Percentiles rank a stretch among this genome's conserved stretches.
phyloP scores from a whole-genome alignment of 64 coral and sea anemone species.

The Montipora capricornis region DNA sequence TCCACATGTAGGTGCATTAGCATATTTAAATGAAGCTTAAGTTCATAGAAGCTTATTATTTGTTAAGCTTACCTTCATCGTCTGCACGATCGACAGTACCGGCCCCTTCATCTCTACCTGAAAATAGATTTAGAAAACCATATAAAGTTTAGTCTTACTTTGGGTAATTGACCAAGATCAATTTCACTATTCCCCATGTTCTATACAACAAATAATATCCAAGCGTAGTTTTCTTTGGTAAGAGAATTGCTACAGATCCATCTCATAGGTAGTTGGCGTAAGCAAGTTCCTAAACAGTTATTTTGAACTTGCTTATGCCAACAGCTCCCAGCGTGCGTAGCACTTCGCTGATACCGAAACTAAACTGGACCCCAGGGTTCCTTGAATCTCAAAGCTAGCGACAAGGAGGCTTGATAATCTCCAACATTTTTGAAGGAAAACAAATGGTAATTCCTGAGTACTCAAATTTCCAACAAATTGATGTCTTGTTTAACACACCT shows the following conservation, averaged over 20 bases:
- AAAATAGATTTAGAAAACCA: background rate
- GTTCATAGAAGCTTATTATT: no score
- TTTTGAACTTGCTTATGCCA: no score
- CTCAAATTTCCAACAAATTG: no score
- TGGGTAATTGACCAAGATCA: background rate
- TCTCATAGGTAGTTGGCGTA: background rate
- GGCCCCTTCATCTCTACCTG: constrained; percentile 2
- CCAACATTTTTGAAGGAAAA: background rate
- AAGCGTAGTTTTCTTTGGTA: no score
- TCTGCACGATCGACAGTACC: background rate
- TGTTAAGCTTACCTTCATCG: constrained; percentile 2
- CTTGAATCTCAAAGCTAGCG: background rate
- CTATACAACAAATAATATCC: no score
- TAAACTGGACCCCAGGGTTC: background rate
- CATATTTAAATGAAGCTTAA: no score
- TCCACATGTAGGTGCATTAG: no score
- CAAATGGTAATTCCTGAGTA: no score
- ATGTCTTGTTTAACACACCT: no score
- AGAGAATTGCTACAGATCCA: background rate
- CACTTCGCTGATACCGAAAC: no score
- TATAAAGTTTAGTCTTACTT: background rate
- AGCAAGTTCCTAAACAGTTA: background rate
- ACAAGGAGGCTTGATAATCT: background rate
- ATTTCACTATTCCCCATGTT: no score
- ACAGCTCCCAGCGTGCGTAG: no score